Conservation (phyloP, 2,113 vertebrate species). For the Scomber colias region DNA sequence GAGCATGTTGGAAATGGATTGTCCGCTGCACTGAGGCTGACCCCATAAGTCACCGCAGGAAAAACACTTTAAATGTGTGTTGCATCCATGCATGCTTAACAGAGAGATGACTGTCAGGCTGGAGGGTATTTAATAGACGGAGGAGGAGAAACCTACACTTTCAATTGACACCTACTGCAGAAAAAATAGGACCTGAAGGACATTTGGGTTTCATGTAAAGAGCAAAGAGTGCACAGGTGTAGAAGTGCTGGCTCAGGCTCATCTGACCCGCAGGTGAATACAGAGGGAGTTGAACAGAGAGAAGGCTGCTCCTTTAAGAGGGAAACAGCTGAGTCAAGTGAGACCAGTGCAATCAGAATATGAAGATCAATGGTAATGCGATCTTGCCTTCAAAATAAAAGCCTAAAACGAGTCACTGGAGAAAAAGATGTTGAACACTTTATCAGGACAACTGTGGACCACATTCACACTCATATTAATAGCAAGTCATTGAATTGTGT, state of each 20-base stretch:
- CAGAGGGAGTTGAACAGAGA: neutral
- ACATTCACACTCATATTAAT: neutral
- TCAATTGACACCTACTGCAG: neutral
- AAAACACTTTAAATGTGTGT: conserved; percentile 26
- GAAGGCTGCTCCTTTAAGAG: neutral
- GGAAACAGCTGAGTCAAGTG: conserved; percentile 6
- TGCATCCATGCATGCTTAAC: neutral
- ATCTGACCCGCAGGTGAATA: conserved; percentile 1
- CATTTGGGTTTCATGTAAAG: neutral
- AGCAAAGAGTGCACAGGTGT: neutral
- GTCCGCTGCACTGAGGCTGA: conserved; percentile 23
- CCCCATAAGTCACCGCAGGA: conserved; percentile 18
- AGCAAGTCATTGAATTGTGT: too few relatives aligned
- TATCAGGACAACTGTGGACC: neutral
- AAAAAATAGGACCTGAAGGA: neutral
- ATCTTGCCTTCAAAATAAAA: conserved; percentile 55
- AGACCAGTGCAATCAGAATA: neutral
- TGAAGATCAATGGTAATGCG: neutral
- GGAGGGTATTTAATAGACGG: neutral
- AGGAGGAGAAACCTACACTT: neutral
- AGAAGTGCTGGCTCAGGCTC: neutral
- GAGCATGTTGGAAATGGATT: conserved; percentile 49
- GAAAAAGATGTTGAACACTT: neutral
- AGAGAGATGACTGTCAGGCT: neutral
- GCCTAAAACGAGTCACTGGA: neutral